A percentile compares a stretch with the other conserved stretches of the same genome.
These are phyloP conservation scores for Gymnoscopelus braueri DNA, from an alignment of 2,797 vertebrate species.

Conservation along the genomic window DNA sequence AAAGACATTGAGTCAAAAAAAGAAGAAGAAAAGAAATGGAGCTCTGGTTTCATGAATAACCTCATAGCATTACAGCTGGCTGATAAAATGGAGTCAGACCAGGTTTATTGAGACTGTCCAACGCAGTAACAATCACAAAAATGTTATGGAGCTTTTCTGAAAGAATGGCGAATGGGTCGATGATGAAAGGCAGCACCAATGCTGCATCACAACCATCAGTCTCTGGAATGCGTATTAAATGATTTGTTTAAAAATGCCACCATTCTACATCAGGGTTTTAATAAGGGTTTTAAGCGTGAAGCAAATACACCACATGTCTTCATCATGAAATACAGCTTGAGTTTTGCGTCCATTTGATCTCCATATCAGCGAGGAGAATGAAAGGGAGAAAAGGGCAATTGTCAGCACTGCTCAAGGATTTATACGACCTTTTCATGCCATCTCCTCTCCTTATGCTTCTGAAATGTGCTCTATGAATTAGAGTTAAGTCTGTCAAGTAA, in stretches of 20 bases:
- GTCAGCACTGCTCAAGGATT: constrained; percentile 60
- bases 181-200: constrained; percentile 69
- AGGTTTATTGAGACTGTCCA: constrained; percentile 62
- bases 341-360: constrained; percentile 50
- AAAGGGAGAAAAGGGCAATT: constrained; percentile 63
- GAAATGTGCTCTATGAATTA: constrained; percentile 59
- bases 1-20: constrained; percentile 37
- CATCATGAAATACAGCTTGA: constrained; percentile 33
- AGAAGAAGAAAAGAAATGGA: constrained; percentile 19
- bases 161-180: constrained; percentile 67
- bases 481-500: constrained; percentile 70
- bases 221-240: constrained; percentile 59
- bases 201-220: constrained; percentile 45
- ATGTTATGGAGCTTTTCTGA: constrained; percentile 71
- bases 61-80: constrained; percentile 46
- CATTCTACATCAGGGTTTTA: constrained; percentile 52
- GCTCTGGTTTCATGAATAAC: constrained; percentile 58
- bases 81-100: constrained; percentile 53
- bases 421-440: constrained; percentile 70
- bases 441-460: constrained; percentile 24
- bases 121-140: constrained; percentile 69
- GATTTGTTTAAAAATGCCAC: constrained; percentile 27
- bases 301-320: constrained; percentile 35
- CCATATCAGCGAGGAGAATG: constrained; percentile 53
- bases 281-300: constrained; percentile 44